Percentiles rank a stretch among this genome's conserved stretches.
phyloP scores from a whole-genome alignment of 2,888 invertebrate genomes.

The Drosophila kambysellisi region DNA sequence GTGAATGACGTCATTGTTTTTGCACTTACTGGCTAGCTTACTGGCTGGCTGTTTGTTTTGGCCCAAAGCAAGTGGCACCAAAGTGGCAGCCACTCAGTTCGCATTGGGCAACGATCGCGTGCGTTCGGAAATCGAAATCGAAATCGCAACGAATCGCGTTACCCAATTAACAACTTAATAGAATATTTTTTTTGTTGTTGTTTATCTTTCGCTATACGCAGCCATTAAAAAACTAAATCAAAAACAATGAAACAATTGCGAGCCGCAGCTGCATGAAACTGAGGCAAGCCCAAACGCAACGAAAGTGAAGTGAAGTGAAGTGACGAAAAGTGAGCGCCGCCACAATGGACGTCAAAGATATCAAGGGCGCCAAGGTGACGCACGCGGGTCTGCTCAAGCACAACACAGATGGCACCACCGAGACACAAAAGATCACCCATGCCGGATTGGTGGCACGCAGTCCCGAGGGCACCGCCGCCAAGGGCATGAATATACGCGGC shows the following conservation, averaged over 20 bases:
- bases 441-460: conserved; percentile 95
- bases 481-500: conserved; percentile 97
- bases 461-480: conserved; percentile 97
- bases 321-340: conserved; percentile 23
- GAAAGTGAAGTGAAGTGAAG: conserved; percentile 39
- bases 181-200: conserved; percentile 16
- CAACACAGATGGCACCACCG: conserved; percentile 87
- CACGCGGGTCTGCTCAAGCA: conserved; percentile 87
- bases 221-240: conserved; percentile 10
- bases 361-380: conserved; percentile 87
- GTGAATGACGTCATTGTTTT: conserved; percentile 79
- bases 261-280: conserved; percentile 38
- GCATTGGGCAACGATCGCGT: conserved; percentile 79
- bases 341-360: conserved; percentile 85
- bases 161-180: conserved; percentile 34
- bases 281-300: conserved; percentile 36
- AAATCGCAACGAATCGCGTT: conserved; percentile 45
- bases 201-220: conserved; percentile 7
- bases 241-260: conserved; percentile 50
- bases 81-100: conserved; percentile 71
- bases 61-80: conserved; percentile 58
- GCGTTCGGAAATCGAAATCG: conserved; percentile 61
- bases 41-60: conserved; percentile 48
- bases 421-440: conserved; percentile 88
- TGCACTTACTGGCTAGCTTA: conserved; percentile 37